Conservation (phyloP, 35 echinoderm and acorn worm genomes). For the Heliocidaris erythrogramma region DNA sequence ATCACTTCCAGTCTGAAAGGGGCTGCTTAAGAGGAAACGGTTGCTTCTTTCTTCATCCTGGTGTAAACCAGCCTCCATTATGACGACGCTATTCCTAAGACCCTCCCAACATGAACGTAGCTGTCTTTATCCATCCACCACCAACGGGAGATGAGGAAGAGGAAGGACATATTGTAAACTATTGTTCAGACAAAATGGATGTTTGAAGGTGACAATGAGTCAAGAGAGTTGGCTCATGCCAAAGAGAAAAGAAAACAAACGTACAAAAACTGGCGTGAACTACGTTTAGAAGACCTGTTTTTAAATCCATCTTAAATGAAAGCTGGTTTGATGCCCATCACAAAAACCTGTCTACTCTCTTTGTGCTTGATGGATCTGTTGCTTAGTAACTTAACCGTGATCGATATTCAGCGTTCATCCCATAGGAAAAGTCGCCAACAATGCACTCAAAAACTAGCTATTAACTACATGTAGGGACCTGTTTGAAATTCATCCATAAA, state of each 20-base stretch:
- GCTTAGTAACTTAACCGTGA: too few species aligned
- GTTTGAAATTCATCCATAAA: background rate
- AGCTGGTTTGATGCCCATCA: too few species aligned
- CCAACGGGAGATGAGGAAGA: background rate
- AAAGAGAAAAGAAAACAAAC: background rate
- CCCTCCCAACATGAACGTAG: background rate
- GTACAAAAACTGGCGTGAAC: background rate
- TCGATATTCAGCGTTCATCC: too few species aligned
- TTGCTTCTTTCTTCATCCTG: slow-evolving; percentile 88
- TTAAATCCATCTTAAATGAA: too few species aligned
- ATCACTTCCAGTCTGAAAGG: slow-evolving; percentile 73
- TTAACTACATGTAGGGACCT: background rate
- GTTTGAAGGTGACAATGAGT: background rate
- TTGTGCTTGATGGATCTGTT: too few species aligned
- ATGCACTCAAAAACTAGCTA: background rate
- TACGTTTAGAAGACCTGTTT: too few species aligned
- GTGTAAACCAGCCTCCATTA: slow-evolving; percentile 73
- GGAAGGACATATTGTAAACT: too few species aligned
- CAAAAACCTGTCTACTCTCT: too few species aligned
- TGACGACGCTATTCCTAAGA: background rate
- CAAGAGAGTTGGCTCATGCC: background rate
- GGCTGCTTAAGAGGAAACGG: slow-evolving; percentile 70
- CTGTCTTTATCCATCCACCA: background rate
- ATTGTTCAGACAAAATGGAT: background rate
- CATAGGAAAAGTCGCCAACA: too few species aligned